Evolutionary conservation across 2,888 invertebrate species (phyloP).

Genomic region (Netelia fuscicornis): DNA sequence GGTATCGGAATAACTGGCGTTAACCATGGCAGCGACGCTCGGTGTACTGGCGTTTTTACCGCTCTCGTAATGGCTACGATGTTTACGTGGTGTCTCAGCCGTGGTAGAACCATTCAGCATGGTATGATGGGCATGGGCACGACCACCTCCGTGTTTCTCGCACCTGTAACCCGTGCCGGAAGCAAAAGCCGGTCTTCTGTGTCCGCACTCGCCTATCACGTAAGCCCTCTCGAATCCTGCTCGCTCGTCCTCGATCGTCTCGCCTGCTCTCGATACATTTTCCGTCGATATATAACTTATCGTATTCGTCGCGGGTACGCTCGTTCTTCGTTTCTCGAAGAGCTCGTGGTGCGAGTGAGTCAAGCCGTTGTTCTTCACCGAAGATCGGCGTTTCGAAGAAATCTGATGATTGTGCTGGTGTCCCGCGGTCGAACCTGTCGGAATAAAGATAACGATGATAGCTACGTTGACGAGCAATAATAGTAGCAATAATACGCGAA

Average conservation of each 20-base stretch:
- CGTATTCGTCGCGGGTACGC: conserved; percentile 78
- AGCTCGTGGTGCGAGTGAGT: conserved; percentile 82
- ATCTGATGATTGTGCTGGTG: conserved; percentile 72
- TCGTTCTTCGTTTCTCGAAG: conserved; percentile 81
- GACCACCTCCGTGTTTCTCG: conserved; percentile 81
- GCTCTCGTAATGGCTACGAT: conserved; percentile 77
- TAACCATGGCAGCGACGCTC: conserved; percentile 80
- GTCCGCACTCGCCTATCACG: conserved; percentile 81
- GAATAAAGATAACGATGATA: background rate
- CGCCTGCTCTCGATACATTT: conserved; percentile 77
- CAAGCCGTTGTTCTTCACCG: conserved; percentile 80
- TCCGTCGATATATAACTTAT: conserved; percentile 83
- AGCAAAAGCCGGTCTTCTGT: conserved; percentile 78
- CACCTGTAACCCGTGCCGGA: conserved; percentile 81
- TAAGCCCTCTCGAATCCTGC: conserved; percentile 77
- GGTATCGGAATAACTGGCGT: conserved; percentile 81
- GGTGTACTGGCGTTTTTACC: conserved; percentile 82
- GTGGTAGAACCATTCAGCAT: conserved; percentile 77
- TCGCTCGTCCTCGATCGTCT: conserved; percentile 71
- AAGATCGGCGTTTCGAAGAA: conserved; percentile 78
- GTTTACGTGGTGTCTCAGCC: conserved; percentile 73
- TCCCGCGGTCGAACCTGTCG: conserved; percentile 59
- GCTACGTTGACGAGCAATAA: background rate
- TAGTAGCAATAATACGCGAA: too few species aligned
- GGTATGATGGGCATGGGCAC: conserved; percentile 75